Percentiles rank a stretch among this genome's conserved stretches.
Evolutionary conservation across 1,140 invertebrate genomes (phyloP).

Genomic region (Belonocnema kinseyi): DNA sequence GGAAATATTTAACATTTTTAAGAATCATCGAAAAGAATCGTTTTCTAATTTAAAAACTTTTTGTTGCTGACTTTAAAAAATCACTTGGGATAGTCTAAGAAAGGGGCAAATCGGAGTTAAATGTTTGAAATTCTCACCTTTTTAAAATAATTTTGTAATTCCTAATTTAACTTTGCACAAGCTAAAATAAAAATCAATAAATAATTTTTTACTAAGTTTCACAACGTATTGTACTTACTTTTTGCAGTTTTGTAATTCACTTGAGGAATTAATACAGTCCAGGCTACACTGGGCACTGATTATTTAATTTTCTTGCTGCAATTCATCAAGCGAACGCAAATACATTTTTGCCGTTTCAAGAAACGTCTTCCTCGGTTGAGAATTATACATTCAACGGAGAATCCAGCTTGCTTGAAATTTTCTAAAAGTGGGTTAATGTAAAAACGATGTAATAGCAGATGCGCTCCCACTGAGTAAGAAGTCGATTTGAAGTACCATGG

Average conservation of each 20-base stretch:
- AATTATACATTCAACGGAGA: constrained; percentile 47
- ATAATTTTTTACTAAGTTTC: no score
- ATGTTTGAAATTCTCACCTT: no score
- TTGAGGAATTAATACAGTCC: neutral
- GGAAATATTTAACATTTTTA: no score
- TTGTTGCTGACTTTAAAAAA: no score
- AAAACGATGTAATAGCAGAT: constrained; percentile 52
- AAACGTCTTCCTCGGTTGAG: constrained; percentile 35
- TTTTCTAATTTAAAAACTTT: no score
- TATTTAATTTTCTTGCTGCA: neutral
- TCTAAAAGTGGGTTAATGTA: constrained; percentile 55
- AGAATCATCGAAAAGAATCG: no score
- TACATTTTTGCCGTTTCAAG: neutral
- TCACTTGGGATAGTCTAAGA: no score
- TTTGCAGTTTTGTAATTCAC: neutral
- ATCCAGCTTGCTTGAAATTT: constrained; percentile 40
- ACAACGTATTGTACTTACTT: neutral
- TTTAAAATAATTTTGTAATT: no score
- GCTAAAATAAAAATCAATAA: no score
- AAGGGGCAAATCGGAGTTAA: no score
- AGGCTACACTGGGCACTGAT: neutral
- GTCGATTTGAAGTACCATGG: constrained; percentile 47
- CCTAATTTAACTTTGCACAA: no score
- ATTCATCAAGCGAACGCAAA: neutral
- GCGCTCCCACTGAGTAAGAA: constrained; percentile 42